A percentile compares a stretch with the other conserved stretches of the same genome.
Conservation (phyloP, 2,888 invertebrate species). For the Sycophila texana region DNA sequence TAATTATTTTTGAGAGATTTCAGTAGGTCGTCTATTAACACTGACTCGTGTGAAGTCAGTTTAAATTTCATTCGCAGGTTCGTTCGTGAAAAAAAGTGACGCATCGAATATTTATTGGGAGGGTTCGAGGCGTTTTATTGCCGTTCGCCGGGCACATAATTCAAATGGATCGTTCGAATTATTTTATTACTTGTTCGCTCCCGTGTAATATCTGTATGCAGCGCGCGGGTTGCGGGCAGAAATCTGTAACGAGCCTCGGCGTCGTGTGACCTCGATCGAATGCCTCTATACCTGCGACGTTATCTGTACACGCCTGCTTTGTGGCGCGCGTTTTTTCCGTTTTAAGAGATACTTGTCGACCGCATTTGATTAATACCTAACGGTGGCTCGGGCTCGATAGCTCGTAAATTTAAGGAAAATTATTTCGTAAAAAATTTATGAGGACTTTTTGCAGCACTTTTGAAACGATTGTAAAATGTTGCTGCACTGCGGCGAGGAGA, state of each 20-base stretch:
- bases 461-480: too few relatives aligned
- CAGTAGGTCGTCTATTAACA: too few relatives aligned
- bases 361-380: too few relatives aligned
- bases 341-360: neutral
- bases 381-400: too few relatives aligned
- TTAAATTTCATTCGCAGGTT: neutral
- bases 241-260: constrained; percentile 29
- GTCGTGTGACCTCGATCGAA: constrained; percentile 18
- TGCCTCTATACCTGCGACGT: neutral
- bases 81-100: neutral
- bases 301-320: neutral
- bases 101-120: constrained; percentile 69
- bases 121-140: constrained; percentile 65
- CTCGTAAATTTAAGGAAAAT: too few relatives aligned
- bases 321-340: neutral
- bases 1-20: too few relatives aligned
- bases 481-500: neutral
- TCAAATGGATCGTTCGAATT: constrained; percentile 73
- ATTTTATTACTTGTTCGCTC: constrained; percentile 60
- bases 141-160: constrained; percentile 73
- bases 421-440: too few relatives aligned
- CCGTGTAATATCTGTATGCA: neutral
- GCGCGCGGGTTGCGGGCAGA: neutral
- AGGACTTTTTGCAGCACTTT: too few relatives aligned
- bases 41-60: neutral